These are phyloP conservation scores for Lanius ludovicianus DNA, from an alignment of 2,113 vertebrate genomes.

Conservation along the genomic window DNA sequence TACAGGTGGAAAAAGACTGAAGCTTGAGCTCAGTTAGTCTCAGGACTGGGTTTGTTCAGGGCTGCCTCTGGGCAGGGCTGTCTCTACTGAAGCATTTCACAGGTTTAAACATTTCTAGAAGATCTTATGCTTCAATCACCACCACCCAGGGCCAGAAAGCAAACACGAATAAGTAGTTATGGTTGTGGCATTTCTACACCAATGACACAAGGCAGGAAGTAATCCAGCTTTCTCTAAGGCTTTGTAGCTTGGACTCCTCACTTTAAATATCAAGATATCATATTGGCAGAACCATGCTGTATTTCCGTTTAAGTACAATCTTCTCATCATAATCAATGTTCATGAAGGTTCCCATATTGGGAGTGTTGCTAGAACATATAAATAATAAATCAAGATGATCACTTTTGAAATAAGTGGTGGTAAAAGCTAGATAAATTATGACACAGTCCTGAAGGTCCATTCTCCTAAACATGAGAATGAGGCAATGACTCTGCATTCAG, in stretches of 20 bases:
- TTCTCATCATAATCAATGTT: neutral
- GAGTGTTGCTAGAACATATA: conserved; percentile 3
- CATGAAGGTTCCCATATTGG: neutral
- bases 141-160: neutral
- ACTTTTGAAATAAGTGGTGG: conserved; percentile 1
- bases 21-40: neutral
- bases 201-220: neutral
- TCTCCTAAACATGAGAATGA: conserved; percentile 20
- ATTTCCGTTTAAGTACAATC: neutral
- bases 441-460: neutral
- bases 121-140: neutral
- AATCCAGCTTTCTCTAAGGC: neutral
- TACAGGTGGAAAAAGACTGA: neutral
- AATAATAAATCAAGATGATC: neutral
- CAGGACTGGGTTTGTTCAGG: neutral
- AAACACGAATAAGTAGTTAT: neutral
- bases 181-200: neutral
- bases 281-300: neutral
- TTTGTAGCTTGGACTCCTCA: neutral
- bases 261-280: neutral
- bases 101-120: neutral
- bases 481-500: conserved; percentile 36
- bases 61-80: neutral
- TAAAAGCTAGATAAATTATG: conserved; percentile 53
- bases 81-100: neutral